These are phyloP conservation scores for Spea bombifrons DNA, from an alignment of 2,113 vertebrate species.

Conservation along the genomic window DNA sequence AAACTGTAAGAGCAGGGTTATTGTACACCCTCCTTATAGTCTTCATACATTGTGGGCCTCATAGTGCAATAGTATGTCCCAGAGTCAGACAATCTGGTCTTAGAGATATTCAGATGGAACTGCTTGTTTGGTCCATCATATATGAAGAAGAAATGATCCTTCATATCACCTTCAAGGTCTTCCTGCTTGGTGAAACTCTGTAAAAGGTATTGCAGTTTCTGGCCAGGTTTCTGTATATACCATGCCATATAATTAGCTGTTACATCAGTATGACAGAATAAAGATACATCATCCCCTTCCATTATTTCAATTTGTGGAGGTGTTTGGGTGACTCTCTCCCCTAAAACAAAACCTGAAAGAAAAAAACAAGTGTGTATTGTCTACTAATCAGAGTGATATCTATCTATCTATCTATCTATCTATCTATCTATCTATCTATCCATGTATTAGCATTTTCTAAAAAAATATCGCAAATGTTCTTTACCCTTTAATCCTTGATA, in stretches of 20 bases:
- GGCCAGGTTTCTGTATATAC: conserved; percentile 15
- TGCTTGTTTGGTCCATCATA: neutral
- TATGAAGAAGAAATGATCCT: neutral
- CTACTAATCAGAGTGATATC: too few species aligned
- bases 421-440: too few species aligned
- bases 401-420: too few species aligned
- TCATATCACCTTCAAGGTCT: conserved; percentile 13
- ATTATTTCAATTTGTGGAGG: neutral
- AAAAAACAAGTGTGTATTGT: neutral
- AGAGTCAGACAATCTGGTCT: neutral
- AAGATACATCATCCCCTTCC: neutral
- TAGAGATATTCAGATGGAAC: conserved; percentile 23
- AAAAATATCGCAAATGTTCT: too few species aligned
- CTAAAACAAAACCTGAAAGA: neutral
- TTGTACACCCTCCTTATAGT: conserved; percentile 7
- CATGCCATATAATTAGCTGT: conserved; percentile 6
- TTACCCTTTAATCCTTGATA: too few species aligned
- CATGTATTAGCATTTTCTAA: too few species aligned
- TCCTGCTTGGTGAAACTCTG: neutral
- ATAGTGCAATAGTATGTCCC: conserved; percentile 32
- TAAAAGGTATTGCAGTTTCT: neutral
- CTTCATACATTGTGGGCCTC: conserved; percentile 31
- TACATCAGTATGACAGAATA: conserved; percentile 9
- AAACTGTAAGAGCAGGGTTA: neutral
- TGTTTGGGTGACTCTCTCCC: neutral